Evolutionary conservation across 2,797 vertebrate genomes (phyloP).

Genomic region (Xiphophorus birchmanni): DNA sequence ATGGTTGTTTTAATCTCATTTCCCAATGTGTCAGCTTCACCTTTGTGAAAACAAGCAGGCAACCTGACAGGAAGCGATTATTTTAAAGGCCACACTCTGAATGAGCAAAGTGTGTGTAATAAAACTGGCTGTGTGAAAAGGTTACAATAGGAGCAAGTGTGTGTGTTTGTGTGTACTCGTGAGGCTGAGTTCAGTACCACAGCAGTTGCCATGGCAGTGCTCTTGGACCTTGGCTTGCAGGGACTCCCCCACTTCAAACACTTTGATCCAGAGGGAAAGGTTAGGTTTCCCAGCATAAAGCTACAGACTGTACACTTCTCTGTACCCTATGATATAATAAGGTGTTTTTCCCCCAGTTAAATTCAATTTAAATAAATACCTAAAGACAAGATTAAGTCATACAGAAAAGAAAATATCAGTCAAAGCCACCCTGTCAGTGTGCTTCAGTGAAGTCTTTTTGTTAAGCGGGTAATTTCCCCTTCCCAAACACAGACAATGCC

Average conservation of each 20-base stretch:
- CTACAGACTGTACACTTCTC: slow-evolving; percentile 10
- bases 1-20: slow-evolving; percentile 19
- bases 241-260: slow-evolving; percentile 62
- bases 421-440: slow-evolving; percentile 7
- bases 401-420: neutral
- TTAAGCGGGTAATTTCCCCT: slow-evolving; percentile 17
- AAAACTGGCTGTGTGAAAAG: neutral
- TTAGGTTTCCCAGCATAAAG: slow-evolving; percentile 46
- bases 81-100: neutral
- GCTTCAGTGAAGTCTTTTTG: slow-evolving; percentile 16
- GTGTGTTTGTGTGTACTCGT: slow-evolving; percentile 27
- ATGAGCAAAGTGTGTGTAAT: neutral
- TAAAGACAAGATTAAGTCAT: slow-evolving; percentile 7
- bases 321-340: slow-evolving; percentile 10
- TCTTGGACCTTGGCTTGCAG: slow-evolving; percentile 68
- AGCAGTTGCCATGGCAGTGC: slow-evolving; percentile 74
- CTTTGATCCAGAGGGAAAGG: slow-evolving; percentile 49
- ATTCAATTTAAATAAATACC: slow-evolving; percentile 8
- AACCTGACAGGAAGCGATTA: slow-evolving; percentile 6
- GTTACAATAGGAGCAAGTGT: neutral
- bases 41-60: neutral
- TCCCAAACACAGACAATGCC: slow-evolving; percentile 40
- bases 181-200: slow-evolving; percentile 45
- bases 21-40: neutral
- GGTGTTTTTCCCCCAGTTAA: slow-evolving; percentile 3